Evolutionary conservation across 2,113 vertebrate genomes (phyloP).

Genomic region (Leptobrachium ailaonicum): DNA sequence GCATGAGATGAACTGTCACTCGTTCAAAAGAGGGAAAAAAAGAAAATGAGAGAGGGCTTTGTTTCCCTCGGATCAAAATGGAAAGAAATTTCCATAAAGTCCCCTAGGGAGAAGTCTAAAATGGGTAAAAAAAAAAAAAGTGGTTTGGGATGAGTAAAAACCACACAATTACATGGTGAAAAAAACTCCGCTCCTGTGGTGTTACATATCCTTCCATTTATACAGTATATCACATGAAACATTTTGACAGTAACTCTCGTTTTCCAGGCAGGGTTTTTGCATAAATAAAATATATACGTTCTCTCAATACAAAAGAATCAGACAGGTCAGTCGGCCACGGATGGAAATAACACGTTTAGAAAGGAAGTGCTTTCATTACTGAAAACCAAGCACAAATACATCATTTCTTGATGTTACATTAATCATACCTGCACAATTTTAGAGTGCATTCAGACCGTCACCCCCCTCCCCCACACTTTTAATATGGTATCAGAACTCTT

Average conservation of each 20-base stretch:
- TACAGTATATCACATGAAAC: background rate
- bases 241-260: background rate
- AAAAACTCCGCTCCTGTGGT: background rate
- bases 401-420: too few relatives aligned
- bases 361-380: too few relatives aligned
- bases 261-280: background rate
- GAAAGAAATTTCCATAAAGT: conserved; percentile 57
- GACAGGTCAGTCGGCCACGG: too few relatives aligned
- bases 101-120: conserved; percentile 56
- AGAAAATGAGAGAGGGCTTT: conserved; percentile 52
- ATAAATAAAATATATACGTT: too few relatives aligned
- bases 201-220: background rate
- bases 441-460: too few relatives aligned
- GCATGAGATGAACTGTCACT: conserved; percentile 53
- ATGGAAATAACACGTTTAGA: too few relatives aligned
- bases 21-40: conserved; percentile 41
- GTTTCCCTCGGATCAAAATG: conserved; percentile 57
- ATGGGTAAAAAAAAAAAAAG: conserved; percentile 54
- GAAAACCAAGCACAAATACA: too few relatives aligned
- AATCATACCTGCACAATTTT: too few relatives aligned
- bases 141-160: background rate
- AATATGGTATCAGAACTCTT: too few relatives aligned
- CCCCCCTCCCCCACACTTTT: too few relatives aligned
- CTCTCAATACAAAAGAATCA: too few relatives aligned
- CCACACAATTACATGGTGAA: background rate